phyloP scores from a whole-genome alignment of 2,113 vertebrate species.

The Myocastor coypus region DNA sequence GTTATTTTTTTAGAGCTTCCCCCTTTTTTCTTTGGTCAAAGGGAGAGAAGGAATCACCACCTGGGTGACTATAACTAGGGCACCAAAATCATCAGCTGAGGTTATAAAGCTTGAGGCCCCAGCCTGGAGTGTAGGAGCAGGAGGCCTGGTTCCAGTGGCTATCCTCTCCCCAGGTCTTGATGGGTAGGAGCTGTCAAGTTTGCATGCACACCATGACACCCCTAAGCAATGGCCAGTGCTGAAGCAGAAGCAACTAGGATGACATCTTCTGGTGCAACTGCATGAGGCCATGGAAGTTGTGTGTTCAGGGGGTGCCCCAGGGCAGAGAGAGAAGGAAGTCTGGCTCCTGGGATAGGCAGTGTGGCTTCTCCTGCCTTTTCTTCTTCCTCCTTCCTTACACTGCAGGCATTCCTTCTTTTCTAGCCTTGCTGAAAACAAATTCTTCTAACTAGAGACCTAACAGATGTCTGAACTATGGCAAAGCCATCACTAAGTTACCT shows the following conservation, averaged over 20 bases:
- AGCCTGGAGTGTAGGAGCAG: not conserved
- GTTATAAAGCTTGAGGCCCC: not conserved
- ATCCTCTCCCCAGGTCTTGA: not conserved
- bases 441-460: not conserved
- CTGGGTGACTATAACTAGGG: not conserved
- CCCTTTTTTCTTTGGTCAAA: not conserved
- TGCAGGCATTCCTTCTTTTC: not conserved
- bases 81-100: not conserved
- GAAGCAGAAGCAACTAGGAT: slow-evolving; percentile 69
- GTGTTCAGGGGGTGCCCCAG: not conserved
- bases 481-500: rapidly evolving
- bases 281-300: not conserved
- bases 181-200: not conserved
- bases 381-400: not conserved
- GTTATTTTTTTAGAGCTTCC: not conserved
- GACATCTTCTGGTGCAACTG: not conserved
- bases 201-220: not conserved
- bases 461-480: not conserved
- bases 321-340: not conserved
- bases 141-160: not conserved
- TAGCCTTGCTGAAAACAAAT: not conserved
- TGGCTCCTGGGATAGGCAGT: rapidly evolving
- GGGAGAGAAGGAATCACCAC: not conserved
- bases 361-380: not conserved
- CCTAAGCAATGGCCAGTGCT: slow-evolving; percentile 50